These are phyloP conservation scores for Eunapius fragilis DNA, from an alignment of 37 sponge, comb jelly and placozoan genomes.

Conservation along the genomic window DNA sequence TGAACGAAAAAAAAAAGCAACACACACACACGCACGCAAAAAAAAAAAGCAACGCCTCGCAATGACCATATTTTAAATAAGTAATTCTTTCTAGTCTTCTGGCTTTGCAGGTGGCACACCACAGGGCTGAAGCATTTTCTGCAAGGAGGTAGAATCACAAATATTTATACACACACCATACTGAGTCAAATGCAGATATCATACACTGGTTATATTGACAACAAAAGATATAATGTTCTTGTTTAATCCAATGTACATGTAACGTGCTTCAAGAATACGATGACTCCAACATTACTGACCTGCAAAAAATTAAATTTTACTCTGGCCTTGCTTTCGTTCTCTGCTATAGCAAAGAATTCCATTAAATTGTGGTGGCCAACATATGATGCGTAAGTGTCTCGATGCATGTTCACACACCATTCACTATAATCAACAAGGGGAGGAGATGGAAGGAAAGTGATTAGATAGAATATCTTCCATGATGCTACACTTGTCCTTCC, in stretches of 20 bases:
- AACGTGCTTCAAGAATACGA: too few species aligned
- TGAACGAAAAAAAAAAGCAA: neutral
- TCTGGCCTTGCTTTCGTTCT: constrained; percentile 95
- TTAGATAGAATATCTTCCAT: neutral
- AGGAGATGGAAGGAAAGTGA: neutral
- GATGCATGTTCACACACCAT: constrained; percentile 97
- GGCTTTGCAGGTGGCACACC: constrained; percentile 96
- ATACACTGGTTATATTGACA: too few species aligned
- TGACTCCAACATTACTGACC: constrained; percentile 37
- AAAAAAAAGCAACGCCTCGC: neutral
- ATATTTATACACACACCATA: neutral
- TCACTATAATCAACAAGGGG: constrained; percentile 60
- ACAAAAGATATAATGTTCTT: too few species aligned
- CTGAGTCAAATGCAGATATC: neutral
- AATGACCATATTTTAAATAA: too few species aligned
- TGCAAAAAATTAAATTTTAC: constrained; percentile 92
- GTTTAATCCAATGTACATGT: too few species aligned
- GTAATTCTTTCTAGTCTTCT: constrained; percentile 64
- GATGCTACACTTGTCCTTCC: too few species aligned
- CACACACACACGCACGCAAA: too few species aligned
- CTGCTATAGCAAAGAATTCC: constrained; percentile 93
- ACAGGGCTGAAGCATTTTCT: constrained; percentile 99
- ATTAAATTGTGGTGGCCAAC: constrained; percentile 95
- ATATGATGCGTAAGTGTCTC: constrained; percentile 96
- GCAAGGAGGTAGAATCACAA: constrained; percentile 3